phyloP scores from a whole-genome alignment of 2,113 vertebrate genomes.

The Myrmophylax atrothorax region DNA sequence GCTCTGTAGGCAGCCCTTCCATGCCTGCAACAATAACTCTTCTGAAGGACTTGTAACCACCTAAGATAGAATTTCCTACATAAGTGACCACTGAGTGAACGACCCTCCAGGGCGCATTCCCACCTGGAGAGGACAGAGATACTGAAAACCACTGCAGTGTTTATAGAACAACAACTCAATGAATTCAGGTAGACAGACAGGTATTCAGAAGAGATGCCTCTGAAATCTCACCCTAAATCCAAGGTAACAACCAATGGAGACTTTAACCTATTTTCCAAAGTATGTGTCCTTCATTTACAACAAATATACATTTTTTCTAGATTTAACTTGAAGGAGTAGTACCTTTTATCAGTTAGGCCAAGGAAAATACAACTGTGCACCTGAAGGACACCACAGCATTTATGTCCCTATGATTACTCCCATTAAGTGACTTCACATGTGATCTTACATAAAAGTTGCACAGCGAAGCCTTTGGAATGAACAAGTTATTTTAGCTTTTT shows the following conservation, averaged over 20 bases:
- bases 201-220: background rate
- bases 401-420: background rate
- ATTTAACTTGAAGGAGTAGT: background rate
- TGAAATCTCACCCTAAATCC: background rate
- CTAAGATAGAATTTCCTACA: background rate
- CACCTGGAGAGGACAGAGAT: background rate
- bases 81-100: background rate
- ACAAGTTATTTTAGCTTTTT: background rate
- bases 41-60: background rate
- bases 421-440: background rate
- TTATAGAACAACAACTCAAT: background rate
- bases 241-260: background rate
- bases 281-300: background rate
- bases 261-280: background rate
- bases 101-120: background rate
- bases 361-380: background rate
- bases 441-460: background rate
- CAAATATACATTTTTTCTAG: background rate
- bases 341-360: background rate
- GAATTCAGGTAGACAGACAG: background rate
- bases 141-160: background rate
- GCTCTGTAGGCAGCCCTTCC: background rate
- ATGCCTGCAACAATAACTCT: background rate
- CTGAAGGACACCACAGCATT: background rate
- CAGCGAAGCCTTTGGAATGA: background rate